Base-by-base conservation (phyloP, 1,140 invertebrate genomes). In the Sminthurides bifidus region DNA sequence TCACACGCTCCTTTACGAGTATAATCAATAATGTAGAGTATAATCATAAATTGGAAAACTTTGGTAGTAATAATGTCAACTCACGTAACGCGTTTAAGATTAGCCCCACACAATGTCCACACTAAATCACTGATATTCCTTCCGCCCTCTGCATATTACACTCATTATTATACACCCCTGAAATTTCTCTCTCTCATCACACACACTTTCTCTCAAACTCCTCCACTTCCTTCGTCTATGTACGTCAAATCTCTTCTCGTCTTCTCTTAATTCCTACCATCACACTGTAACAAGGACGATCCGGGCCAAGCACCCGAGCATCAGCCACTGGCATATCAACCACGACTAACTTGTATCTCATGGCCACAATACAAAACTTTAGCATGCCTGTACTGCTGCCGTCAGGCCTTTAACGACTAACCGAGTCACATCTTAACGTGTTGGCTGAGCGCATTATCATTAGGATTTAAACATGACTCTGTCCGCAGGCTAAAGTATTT, bases 81-180 rank as follows among this genome's bases (percentile, higher is more conserved):
- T 38, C 38, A 51, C 29, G 48, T 50, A 58, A 58, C 17, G 33
- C 45, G 27, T 40, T 30, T 58, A 30, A 58, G 57, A 59, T 59
- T 59, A 59, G 57, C 57, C 31, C 4, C 43, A 53, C 51, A 58
- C 50, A 53, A 58, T 59, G 51, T 41, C 44, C 51, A 49, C 33
- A 35, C n/a, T 48, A 59, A 59, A 59, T 59, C 57, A 54, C 38
- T 43, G 51, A 54, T 45, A 59, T 59, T 49, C 26, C 57, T 54
- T 54, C 44, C 52, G 52, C 52, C 50, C 27, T 53, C 26, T 54
- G 43, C 50, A 53, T 58, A 59, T 59, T 53, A 58, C 51, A 49
- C 55, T 57, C 55, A 57, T 57, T 52, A 57, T 52, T 56, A 51
- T 56, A 56, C 48, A 49, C 48, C 54, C 40, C 48, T 27, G 23